A percentile compares a stretch with the other conserved stretches of the same genome.
Conservation (phyloP, 2,113 vertebrate species). For the Octodon degus region DNA sequence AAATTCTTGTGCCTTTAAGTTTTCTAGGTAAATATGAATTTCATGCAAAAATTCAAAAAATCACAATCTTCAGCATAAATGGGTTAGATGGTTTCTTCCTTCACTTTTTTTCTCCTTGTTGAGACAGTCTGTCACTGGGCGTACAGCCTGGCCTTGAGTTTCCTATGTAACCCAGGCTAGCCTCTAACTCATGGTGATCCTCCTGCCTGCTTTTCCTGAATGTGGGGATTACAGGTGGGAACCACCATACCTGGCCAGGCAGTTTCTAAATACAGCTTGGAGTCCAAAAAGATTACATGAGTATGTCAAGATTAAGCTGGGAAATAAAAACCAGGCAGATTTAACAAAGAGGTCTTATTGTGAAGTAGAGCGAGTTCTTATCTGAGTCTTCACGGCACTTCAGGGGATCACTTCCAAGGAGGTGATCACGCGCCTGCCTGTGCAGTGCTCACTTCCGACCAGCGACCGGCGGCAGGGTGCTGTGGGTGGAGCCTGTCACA, state of each 20-base stretch:
- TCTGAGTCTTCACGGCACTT: neutral
- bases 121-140: neutral
- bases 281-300: neutral
- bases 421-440: neutral
- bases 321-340: neutral
- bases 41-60: neutral
- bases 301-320: neutral
- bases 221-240: neutral
- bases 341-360: neutral
- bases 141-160: neutral
- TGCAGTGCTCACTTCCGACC: neutral
- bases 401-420: neutral
- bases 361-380: neutral
- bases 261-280: neutral
- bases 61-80: neutral
- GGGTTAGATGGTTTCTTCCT: neutral
- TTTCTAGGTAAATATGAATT: neutral
- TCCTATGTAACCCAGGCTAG: neutral
- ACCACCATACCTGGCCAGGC: neutral
- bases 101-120: neutral
- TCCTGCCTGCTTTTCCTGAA: neutral
- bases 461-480: too few species aligned
- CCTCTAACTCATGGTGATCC: neutral
- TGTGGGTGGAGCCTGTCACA: rapidly evolving
- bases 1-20: neutral